Percentiles rank a stretch among this genome's conserved stretches.
These are phyloP conservation scores for Drosophila lacteicornis DNA, from an alignment of 1,140 invertebrate species.

Conservation along the genomic window DNA sequence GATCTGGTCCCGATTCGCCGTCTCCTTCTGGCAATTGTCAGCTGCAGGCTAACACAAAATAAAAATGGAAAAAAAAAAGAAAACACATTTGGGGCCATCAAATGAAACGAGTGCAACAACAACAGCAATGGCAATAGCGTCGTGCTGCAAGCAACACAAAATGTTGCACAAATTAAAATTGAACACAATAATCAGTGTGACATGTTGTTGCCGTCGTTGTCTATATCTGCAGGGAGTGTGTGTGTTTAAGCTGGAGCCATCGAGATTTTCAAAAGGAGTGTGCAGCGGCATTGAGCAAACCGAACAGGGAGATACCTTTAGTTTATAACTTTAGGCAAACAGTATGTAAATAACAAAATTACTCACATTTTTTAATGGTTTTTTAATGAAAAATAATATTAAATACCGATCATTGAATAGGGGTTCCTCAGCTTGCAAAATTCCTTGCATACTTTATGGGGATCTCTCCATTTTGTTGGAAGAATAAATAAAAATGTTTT, in stretches of 20 bases:
- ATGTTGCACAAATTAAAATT: slow-evolving; percentile 82
- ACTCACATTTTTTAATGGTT: background rate
- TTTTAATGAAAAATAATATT: too few species aligned
- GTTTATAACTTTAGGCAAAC: too few species aligned
- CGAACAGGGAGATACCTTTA: background rate
- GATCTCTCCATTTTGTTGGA: too few species aligned
- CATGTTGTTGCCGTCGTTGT: slow-evolving; percentile 61
- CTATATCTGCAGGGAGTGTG: slow-evolving; percentile 37
- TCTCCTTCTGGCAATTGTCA: slow-evolving; percentile 58
- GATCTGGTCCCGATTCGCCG: slow-evolving; percentile 46
- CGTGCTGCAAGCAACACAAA: slow-evolving; percentile 56
- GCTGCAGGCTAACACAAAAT: slow-evolving; percentile 22
- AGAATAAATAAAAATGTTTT: too few species aligned
- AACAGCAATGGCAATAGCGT: slow-evolving; percentile 8
- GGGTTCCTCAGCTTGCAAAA: too few species aligned
- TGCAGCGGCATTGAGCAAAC: background rate
- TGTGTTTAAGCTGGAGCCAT: background rate
- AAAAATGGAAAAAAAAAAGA: slow-evolving; percentile 1
- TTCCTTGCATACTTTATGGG: too few species aligned
- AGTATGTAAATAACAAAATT: too few species aligned
- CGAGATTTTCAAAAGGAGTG: slow-evolving; percentile 2
- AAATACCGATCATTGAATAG: too few species aligned
- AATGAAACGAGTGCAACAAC: slow-evolving; percentile 52
- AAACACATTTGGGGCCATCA: slow-evolving; percentile 59
- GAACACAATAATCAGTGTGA: slow-evolving; percentile 77